Evolutionary conservation across 1,140 invertebrate species (phyloP).

Genomic region (Lucilia sericata): DNA sequence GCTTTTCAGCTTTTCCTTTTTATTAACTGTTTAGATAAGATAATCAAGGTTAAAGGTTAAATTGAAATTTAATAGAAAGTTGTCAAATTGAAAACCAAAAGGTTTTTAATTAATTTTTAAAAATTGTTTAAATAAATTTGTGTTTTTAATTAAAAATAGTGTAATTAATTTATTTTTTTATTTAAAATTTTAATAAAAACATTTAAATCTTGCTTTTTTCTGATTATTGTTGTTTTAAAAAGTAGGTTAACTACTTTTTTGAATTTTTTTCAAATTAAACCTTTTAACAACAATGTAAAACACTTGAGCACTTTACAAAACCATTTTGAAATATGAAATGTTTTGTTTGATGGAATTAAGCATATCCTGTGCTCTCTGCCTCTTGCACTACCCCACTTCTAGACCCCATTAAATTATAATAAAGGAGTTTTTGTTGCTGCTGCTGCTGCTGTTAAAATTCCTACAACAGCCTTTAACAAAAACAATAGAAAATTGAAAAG

Average conservation of each 20-base stretch:
- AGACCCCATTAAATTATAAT: background rate
- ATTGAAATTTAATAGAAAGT: too few species aligned
- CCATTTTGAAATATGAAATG: background rate
- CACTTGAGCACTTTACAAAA: background rate
- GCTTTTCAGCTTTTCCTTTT: background rate
- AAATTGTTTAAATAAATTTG: too few species aligned
- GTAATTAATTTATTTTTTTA: background rate
- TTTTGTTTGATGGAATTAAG: too few species aligned
- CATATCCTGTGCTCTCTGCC: too few species aligned
- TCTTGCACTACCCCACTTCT: background rate
- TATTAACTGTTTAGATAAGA: background rate
- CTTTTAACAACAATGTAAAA: background rate
- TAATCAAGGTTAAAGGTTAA: background rate
- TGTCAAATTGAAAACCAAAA: too few species aligned
- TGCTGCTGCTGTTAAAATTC: background rate
- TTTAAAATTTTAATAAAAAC: background rate
- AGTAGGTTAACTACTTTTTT: background rate
- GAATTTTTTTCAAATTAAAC: background rate
- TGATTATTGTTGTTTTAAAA: background rate
- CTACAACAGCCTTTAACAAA: background rate
- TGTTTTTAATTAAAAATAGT: too few species aligned
- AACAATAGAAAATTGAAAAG: background rate
- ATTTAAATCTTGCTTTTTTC: background rate
- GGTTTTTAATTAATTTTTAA: too few species aligned
- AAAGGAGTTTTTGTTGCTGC: background rate